phyloP scores from a whole-genome alignment of 2,888 invertebrate genomes.

The Cryptosula pallasiana region DNA sequence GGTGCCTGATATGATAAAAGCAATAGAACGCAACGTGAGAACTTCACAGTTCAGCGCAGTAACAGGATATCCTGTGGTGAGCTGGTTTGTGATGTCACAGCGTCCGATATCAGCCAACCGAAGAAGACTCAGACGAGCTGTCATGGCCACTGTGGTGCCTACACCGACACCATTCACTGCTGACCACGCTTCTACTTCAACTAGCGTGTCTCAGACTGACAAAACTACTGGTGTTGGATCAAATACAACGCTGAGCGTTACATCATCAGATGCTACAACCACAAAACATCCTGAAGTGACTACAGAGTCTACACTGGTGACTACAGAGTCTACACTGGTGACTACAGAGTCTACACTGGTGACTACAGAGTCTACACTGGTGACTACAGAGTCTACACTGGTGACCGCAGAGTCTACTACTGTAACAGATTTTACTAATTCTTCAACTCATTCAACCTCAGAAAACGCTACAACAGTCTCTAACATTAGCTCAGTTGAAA shows the following conservation, averaged over 20 bases:
- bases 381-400: no score
- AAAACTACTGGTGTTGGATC: background rate
- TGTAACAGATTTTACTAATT: background rate
- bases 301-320: no score
- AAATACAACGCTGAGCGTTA: background rate
- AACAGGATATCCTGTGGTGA: slow-evolving; percentile 8
- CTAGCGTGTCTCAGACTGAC: background rate
- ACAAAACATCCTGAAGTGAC: no score
- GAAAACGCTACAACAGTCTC: background rate
- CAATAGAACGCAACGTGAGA: background rate
- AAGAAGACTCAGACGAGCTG: background rate
- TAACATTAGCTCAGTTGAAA: slow-evolving; percentile 8
- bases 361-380: no score
- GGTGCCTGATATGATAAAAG: background rate
- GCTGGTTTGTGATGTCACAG: slow-evolving; percentile 5
- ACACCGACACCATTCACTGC: background rate
- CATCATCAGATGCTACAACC: no score
- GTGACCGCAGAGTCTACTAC: no score
- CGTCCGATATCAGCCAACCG: background rate
- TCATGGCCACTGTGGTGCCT: background rate
- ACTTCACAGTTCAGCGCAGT: background rate
- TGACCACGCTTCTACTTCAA: background rate
- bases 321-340: no score
- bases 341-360: no score
- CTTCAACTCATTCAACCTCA: slow-evolving; percentile 12